phyloP scores from a whole-genome alignment of 2,113 vertebrate species.

The Mustelus asterias region DNA sequence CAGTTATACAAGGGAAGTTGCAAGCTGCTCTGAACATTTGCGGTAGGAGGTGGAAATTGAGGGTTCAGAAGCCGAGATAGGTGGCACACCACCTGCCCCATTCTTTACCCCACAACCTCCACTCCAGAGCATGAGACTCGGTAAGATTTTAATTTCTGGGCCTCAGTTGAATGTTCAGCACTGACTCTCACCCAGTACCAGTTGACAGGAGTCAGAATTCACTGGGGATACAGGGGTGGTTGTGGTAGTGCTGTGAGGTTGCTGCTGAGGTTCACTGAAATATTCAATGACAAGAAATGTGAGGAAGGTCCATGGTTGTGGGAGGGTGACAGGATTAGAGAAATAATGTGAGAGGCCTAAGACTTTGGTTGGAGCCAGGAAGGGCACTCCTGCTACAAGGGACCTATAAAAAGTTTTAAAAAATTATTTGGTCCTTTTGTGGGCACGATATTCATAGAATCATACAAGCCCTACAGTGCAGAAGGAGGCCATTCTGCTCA shows the following conservation, averaged over 20 bases:
- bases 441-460: too few species aligned
- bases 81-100: not conserved
- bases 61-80: not conserved
- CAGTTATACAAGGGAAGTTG: not conserved
- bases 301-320: not conserved
- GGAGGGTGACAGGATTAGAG: not conserved
- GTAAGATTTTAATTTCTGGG: not conserved
- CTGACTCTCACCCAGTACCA: not conserved
- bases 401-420: not conserved
- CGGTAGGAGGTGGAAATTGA: not conserved
- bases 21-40: not conserved
- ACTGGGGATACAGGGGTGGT: not conserved
- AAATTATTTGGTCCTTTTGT: too few species aligned
- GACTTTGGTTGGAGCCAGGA: too few species aligned
- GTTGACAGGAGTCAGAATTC: not conserved
- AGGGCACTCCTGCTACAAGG: not conserved
- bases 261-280: not conserved
- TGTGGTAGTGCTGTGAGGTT: not conserved
- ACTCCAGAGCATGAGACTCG: not conserved
- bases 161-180: not conserved
- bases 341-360: not conserved
- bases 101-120: not conserved
- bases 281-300: not conserved
- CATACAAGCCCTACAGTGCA: too few species aligned
- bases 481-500: too few species aligned